These are phyloP conservation scores for Bagarius yarrelli DNA, from an alignment of 2,113 vertebrate species.

Conservation along the genomic window DNA sequence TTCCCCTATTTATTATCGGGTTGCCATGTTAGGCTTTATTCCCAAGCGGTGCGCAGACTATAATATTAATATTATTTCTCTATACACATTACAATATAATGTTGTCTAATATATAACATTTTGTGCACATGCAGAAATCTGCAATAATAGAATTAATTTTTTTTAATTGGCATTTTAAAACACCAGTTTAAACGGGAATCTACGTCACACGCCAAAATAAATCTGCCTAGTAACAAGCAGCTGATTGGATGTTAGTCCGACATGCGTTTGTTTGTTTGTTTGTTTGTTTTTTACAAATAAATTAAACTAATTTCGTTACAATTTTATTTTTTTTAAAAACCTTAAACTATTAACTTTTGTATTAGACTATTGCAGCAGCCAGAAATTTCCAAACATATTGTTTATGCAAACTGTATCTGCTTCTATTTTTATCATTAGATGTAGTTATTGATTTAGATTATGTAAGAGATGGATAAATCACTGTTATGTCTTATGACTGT, in stretches of 20 bases:
- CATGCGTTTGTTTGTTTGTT: neutral
- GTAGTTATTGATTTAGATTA: neutral
- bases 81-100: too few species aligned
- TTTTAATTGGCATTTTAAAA: neutral
- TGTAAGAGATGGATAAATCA: neutral
- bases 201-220: neutral
- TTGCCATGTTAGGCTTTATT: neutral
- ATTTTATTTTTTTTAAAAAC: neutral
- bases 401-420: neutral
- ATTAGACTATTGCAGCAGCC: neutral
- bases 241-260: neutral
- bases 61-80: neutral
- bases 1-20: too few species aligned
- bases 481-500: neutral
- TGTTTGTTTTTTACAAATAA: neutral
- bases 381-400: neutral
- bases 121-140: too few species aligned
- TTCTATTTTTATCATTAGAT: neutral
- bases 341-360: neutral
- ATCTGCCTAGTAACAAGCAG: constrained; percentile 14
- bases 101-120: too few species aligned
- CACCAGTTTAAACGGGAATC: neutral
- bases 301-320: neutral
- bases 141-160: too few species aligned
- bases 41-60: neutral